Evolutionary conservation across 2,888 invertebrate species (phyloP).

Genomic region (Polietes domitor): DNA sequence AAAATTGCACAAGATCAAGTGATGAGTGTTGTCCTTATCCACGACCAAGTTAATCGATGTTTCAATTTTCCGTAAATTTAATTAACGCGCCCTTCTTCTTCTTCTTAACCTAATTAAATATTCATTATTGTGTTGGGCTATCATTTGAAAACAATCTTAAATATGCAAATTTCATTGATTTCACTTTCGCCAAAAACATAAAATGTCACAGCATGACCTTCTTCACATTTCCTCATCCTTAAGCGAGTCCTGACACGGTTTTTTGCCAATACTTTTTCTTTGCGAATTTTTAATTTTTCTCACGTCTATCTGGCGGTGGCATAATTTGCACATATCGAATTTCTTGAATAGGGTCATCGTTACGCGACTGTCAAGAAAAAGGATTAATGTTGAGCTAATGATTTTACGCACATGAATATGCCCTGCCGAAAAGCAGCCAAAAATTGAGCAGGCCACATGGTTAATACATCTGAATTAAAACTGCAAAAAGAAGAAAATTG

Average conservation of each 20-base stretch:
- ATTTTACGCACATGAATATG: conserved; percentile 58
- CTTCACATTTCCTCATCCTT: too few relatives aligned
- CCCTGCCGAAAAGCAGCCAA: too few relatives aligned
- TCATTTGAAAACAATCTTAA: conserved; percentile 63
- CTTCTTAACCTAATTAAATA: conserved; percentile 56
- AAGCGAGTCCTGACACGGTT: too few relatives aligned
- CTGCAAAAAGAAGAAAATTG: conserved; percentile 49
- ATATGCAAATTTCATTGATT: too few relatives aligned
- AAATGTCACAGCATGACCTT: too few relatives aligned
- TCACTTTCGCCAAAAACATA: too few relatives aligned
- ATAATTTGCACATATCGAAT: conserved; percentile 66
- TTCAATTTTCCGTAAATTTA: conserved; percentile 53
- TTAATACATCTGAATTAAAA: conserved; percentile 59
- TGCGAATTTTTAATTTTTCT: too few relatives aligned
- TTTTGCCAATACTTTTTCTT: too few relatives aligned
- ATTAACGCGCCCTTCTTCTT: conserved; percentile 49
- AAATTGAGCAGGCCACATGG: conserved; percentile 12
- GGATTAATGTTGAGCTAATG: too few relatives aligned
- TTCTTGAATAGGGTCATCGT: conserved; percentile 54
- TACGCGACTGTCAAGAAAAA: conserved; percentile 61
- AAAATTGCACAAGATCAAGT: neutral
- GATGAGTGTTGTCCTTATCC: neutral
- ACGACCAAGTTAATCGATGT: neutral
- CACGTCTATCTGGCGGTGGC: too few relatives aligned
- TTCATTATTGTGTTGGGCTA: conserved; percentile 62